Conservation (phyloP, 2,888 invertebrate genomes). For the Dilophus febrilis region DNA sequence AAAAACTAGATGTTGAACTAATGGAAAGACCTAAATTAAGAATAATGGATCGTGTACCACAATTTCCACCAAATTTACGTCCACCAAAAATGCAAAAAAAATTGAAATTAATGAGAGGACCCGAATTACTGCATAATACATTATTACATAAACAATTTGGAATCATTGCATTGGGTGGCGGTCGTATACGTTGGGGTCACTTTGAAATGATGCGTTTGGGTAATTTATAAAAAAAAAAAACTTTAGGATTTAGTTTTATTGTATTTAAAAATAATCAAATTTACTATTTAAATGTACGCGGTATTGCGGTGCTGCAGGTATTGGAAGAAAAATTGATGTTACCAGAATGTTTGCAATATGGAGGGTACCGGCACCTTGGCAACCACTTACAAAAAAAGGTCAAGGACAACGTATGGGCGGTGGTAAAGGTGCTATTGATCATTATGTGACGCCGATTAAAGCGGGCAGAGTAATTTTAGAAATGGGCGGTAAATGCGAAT, state of each 20-base stretch:
- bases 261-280: no score
- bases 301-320: constrained; percentile 27
- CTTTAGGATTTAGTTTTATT: no score
- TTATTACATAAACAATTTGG: constrained; percentile 78
- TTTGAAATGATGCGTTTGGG: constrained; percentile 74
- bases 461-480: constrained; percentile 83
- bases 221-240: no score
- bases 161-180: constrained; percentile 71
- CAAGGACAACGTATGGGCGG: constrained; percentile 89
- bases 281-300: no score
- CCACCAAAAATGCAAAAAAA: constrained; percentile 75
- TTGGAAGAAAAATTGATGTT: constrained; percentile 63
- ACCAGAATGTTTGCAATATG: constrained; percentile 84
- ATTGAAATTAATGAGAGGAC: constrained; percentile 75
- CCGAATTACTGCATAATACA: constrained; percentile 69
- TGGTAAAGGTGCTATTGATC: constrained; percentile 88
- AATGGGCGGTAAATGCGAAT: constrained; percentile 81
- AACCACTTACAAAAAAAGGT: constrained; percentile 78
- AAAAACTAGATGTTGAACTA: constrained; percentile 51
- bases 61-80: constrained; percentile 43
- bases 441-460: constrained; percentile 88
- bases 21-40: constrained; percentile 54
- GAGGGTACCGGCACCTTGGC: constrained; percentile 92
- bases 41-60: constrained; percentile 56
- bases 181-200: constrained; percentile 61